Conservation (phyloP, 2,888 invertebrate genomes). For the Drepana falcataria region DNA sequence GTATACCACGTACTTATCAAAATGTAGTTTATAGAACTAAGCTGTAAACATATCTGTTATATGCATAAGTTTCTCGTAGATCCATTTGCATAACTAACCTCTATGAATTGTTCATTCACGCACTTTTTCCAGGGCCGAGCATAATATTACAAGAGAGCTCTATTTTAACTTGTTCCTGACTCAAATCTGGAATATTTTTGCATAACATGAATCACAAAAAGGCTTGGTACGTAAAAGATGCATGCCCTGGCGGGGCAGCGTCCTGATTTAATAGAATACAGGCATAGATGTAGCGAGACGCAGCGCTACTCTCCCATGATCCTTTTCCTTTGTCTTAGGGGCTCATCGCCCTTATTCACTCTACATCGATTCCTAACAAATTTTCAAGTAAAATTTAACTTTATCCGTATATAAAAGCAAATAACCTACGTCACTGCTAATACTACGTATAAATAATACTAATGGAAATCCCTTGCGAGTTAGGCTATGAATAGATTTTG, state of each 20-base stretch:
- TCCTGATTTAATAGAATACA: slow-evolving; percentile 70
- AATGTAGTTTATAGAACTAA: too few relatives aligned
- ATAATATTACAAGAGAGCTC: slow-evolving; percentile 18
- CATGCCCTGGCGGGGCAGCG: slow-evolving; percentile 39
- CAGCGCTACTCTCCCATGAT: slow-evolving; percentile 23
- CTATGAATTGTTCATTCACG: slow-evolving; percentile 8
- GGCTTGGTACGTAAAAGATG: slow-evolving; percentile 48
- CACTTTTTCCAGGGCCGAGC: slow-evolving; percentile 12
- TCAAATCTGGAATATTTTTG: slow-evolving; percentile 67
- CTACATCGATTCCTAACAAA: slow-evolving; percentile 33
- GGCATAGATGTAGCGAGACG: slow-evolving; percentile 42
- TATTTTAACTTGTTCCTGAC: slow-evolving; percentile 48
- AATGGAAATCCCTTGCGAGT: too few relatives aligned
- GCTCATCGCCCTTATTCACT: slow-evolving; percentile 28
- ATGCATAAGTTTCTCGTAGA: not conserved
- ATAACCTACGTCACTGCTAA: too few relatives aligned
- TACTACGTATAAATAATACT: too few relatives aligned
- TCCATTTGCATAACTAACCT: slow-evolving; percentile 1
- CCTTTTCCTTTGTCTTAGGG: slow-evolving; percentile 31
- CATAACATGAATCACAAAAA: slow-evolving; percentile 67
- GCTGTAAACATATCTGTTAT: not conserved
- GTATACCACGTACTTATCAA: too few relatives aligned
- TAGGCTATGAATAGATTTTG: too few relatives aligned
- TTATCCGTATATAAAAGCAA: too few relatives aligned
- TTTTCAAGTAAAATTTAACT: not conserved